Percentiles rank a stretch among this genome's conserved stretches.
Conservation (phyloP, 1,140 invertebrate species). For the Ceratina japonica region DNA sequence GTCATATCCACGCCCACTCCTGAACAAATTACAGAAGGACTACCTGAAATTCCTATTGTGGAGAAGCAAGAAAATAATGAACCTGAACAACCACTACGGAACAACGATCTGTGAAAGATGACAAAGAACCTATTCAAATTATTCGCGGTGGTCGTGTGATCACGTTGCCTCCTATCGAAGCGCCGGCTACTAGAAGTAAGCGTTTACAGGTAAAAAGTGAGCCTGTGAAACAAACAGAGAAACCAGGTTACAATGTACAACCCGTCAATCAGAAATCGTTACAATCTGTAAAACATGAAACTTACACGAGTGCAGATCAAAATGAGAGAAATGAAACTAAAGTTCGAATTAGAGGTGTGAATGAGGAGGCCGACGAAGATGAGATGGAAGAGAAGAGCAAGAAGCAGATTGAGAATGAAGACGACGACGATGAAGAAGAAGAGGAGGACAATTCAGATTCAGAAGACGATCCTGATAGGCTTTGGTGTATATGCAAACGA, state of each 20-base stretch:
- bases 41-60: not conserved
- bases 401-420: slow-evolving; percentile 73
- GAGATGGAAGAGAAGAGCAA: slow-evolving; percentile 76
- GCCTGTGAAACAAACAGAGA: slow-evolving; percentile 54
- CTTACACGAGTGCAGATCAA: slow-evolving; percentile 26
- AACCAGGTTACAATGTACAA: slow-evolving; percentile 42
- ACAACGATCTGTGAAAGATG: slow-evolving; percentile 49
- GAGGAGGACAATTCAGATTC: slow-evolving; percentile 83
- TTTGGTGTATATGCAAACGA: slow-evolving; percentile 97
- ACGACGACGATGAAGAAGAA: slow-evolving; percentile 74
- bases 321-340: not conserved
- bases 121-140: slow-evolving; percentile 84
- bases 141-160: slow-evolving; percentile 86
- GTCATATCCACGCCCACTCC: not conserved
- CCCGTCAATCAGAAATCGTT: slow-evolving; percentile 15
- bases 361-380: slow-evolving; percentile 75
- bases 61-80: slow-evolving; percentile 7
- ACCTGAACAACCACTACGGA: not conserved
- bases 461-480: slow-evolving; percentile 95
- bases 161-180: slow-evolving; percentile 88
- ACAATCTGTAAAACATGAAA: slow-evolving; percentile 35
- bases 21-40: not conserved
- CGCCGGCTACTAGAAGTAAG: slow-evolving; percentile 85
- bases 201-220: slow-evolving; percentile 73
- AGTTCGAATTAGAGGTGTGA: slow-evolving; percentile 30